These are phyloP conservation scores for Cryptops parisi DNA, from an alignment of 2,888 invertebrate genomes.

Conservation along the genomic window DNA sequence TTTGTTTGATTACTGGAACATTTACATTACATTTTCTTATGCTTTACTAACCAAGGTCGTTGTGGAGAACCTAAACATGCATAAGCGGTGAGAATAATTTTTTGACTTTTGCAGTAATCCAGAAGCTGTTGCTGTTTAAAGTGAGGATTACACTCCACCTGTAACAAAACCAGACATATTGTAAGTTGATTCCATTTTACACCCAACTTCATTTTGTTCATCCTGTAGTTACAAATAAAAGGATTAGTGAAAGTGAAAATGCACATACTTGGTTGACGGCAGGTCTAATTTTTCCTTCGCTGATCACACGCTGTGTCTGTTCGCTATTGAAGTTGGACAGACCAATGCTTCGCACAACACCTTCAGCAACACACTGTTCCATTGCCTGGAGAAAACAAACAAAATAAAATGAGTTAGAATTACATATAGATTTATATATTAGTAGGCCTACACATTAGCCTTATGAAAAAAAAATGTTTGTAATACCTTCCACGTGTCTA, in stretches of 20 bases:
- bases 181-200: not conserved
- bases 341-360: conserved; percentile 57
- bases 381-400: conserved; percentile 37
- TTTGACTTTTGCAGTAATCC: conserved; percentile 46
- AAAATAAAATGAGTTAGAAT: not conserved
- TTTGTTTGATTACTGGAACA: too few relatives aligned
- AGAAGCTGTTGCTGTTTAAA: conserved; percentile 52
- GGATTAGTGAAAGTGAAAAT: too few relatives aligned
- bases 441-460: not conserved
- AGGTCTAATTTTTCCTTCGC: conserved; percentile 36
- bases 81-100: conserved; percentile 32
- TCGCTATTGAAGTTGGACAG: conserved; percentile 66
- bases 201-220: too few relatives aligned
- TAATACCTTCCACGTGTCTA: conserved; percentile 39
- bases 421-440: not conserved
- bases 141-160: conserved; percentile 74
- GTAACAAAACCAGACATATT: too few relatives aligned
- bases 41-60: conserved; percentile 7
- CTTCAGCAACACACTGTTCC: conserved; percentile 53
- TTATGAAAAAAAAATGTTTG: not conserved
- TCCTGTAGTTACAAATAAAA: too few relatives aligned
- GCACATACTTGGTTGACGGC: conserved; percentile 27
- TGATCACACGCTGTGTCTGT: conserved; percentile 51
- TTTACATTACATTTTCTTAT: not conserved
- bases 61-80: conserved; percentile 8